Conservation (phyloP, 2,888 invertebrate genomes). For the Leucophenga montana region DNA sequence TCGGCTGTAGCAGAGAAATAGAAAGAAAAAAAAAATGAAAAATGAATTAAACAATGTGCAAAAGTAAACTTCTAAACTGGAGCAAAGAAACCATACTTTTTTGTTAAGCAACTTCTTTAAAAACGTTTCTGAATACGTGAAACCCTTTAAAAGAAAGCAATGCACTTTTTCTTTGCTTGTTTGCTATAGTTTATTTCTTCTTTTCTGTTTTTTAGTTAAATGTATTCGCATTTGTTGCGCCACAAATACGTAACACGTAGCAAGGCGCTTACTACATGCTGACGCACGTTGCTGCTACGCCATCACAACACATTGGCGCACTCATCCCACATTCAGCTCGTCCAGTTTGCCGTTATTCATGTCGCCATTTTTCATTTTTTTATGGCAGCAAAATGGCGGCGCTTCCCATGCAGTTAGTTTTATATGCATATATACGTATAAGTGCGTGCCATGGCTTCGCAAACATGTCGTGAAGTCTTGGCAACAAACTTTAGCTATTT, state of each 20-base stretch:
- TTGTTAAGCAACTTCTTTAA: background rate
- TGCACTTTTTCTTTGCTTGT: background rate
- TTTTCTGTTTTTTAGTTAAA: background rate
- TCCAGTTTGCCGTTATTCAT: no score
- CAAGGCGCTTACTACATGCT: background rate
- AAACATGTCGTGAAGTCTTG: background rate
- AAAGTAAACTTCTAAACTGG: background rate
- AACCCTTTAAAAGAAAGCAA: constrained; percentile 9
- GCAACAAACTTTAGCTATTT: background rate
- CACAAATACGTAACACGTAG: constrained; percentile 15
- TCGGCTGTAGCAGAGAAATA: constrained; percentile 73
- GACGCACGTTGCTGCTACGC: background rate
- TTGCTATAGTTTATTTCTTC: background rate
- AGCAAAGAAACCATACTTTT: no score
- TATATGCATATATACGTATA: no score
- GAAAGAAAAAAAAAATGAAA: background rate
- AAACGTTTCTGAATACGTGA: background rate
- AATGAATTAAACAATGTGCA: background rate
- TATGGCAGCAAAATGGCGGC: background rate
- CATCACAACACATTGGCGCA: background rate
- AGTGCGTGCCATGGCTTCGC: background rate
- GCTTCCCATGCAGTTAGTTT: background rate
- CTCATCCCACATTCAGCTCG: no score
- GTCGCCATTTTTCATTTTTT: constrained; percentile 9
- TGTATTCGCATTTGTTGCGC: constrained; percentile 7